These are phyloP conservation scores for Meiosimyza platycephala DNA, from an alignment of 2,888 invertebrate genomes.

Conservation along the genomic window DNA sequence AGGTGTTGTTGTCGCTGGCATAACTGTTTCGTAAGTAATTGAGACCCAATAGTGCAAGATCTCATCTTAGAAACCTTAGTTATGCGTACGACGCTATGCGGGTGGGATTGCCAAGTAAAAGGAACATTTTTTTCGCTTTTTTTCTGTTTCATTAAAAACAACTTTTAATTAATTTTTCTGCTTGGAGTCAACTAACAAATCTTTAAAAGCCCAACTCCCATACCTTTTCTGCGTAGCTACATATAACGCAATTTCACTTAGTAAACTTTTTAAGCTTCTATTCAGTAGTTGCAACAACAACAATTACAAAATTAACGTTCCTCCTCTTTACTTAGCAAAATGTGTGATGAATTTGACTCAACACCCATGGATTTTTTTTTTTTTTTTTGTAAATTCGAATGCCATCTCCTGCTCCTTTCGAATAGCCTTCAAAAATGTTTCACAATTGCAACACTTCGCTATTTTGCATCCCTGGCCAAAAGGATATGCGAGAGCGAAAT, in stretches of 20 bases:
- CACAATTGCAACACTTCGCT: conserved; percentile 27
- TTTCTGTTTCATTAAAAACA: not conserved
- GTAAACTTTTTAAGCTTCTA: not conserved
- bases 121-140: too few species aligned
- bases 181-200: not conserved
- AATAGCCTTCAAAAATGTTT: conserved; percentile 11
- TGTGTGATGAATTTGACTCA: not conserved
- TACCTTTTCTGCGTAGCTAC: not conserved
- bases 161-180: conserved; percentile 8
- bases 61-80: conserved; percentile 37
- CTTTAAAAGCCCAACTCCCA: not conserved
- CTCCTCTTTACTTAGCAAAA: conserved; percentile 19
- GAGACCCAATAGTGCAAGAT: conserved; percentile 40
- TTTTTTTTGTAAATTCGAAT: not conserved
- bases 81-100: conserved; percentile 52
- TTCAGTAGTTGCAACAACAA: not conserved
- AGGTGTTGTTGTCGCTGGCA: not conserved
- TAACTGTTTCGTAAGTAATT: conserved; percentile 52
- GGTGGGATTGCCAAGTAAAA: conserved; percentile 34
- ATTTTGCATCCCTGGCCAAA: conserved; percentile 1
- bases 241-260: not conserved
- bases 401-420: not conserved
- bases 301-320: conserved; percentile 5
- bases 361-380: not conserved
- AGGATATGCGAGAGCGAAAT: conserved; percentile 12